A percentile compares a stretch with the other conserved stretches of the same genome.
phyloP scores from a whole-genome alignment of 2,797 vertebrate species.

The Benthosema pterotum region DNA sequence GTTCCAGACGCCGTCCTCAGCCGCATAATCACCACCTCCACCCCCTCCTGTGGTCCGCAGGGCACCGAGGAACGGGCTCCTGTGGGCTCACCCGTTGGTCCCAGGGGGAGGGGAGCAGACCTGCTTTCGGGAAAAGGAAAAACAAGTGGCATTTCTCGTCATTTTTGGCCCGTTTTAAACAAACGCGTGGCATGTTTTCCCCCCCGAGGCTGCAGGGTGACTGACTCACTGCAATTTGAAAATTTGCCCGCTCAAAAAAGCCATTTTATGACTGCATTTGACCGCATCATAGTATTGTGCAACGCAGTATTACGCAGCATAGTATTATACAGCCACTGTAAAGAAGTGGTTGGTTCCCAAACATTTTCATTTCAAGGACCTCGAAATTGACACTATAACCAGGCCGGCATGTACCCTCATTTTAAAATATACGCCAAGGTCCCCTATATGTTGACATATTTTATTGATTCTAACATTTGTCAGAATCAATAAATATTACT shows the following conservation, averaged over 20 bases:
- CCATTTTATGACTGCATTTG: constrained; percentile 26
- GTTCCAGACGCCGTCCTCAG: constrained; percentile 45
- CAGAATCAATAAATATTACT: too few species aligned
- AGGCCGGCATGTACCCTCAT: too few species aligned
- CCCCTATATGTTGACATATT: too few species aligned
- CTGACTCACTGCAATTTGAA: constrained; percentile 50
- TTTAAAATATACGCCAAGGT: too few species aligned
- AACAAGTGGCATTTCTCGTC: constrained; percentile 47
- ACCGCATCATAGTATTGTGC: background rate
- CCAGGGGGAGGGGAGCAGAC: constrained; percentile 15
- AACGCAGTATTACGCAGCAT: too few species aligned
- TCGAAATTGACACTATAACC: too few species aligned
- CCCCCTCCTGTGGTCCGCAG: constrained; percentile 39
- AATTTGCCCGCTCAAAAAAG: constrained; percentile 34
- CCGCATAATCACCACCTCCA: constrained; percentile 56
- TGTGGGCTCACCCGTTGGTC: constrained; percentile 36
- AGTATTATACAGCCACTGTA: too few species aligned
- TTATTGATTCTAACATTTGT: too few species aligned
- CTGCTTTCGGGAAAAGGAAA: constrained; percentile 43
- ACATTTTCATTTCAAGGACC: too few species aligned
- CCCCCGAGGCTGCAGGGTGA: constrained; percentile 31
- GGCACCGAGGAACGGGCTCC: constrained; percentile 21
- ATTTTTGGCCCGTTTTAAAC: constrained; percentile 35
- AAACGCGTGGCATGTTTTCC: constrained; percentile 8
- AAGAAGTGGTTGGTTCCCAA: too few species aligned